Evolutionary conservation across 1,140 invertebrate genomes (phyloP).

Genomic region (Drosophila lacertosa): DNA sequence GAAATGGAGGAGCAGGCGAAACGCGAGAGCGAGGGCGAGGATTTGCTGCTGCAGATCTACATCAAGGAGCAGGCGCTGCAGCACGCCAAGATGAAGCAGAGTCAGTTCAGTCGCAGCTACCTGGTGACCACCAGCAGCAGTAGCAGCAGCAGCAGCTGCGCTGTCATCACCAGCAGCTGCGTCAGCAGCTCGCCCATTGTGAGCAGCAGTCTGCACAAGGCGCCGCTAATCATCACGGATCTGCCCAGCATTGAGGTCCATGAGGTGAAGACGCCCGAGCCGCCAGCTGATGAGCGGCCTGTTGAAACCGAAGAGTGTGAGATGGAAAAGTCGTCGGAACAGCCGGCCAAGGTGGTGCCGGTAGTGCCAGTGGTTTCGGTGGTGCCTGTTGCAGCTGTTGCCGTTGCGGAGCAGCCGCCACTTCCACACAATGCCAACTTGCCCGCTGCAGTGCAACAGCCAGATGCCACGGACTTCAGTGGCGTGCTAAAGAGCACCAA

Average conservation of each 20-base stretch:
- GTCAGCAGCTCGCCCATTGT: slow-evolving; percentile 5
- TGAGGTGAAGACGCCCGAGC: slow-evolving; percentile 64
- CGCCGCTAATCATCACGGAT: slow-evolving; percentile 46
- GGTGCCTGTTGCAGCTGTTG: neutral
- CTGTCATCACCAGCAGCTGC: slow-evolving; percentile 26
- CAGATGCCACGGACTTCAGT: slow-evolving; percentile 74
- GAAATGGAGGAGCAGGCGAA: slow-evolving; percentile 71
- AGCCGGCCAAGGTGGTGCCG: neutral
- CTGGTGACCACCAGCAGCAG: slow-evolving; percentile 22
- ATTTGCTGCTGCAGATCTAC: slow-evolving; percentile 89
- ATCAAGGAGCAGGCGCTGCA: slow-evolving; percentile 90
- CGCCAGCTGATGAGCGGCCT: neutral
- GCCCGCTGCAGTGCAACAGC: slow-evolving; percentile 74
- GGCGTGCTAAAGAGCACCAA: slow-evolving; percentile 55
- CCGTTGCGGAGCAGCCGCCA: neutral
- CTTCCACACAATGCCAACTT: slow-evolving; percentile 74
- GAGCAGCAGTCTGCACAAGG: slow-evolving; percentile 11
- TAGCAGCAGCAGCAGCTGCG: slow-evolving; percentile 1
- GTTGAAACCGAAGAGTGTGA: slow-evolving; percentile 40
- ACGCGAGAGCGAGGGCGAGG: slow-evolving; percentile 55
- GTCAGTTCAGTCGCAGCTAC: slow-evolving; percentile 82
- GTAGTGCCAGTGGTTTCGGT: neutral
- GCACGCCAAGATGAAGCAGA: slow-evolving; percentile 90
- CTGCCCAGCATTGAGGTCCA: slow-evolving; percentile 71
- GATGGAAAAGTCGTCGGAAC: slow-evolving; percentile 33